phyloP scores from a whole-genome alignment of 2,888 invertebrate genomes.

The Xestia sexstrigata region DNA sequence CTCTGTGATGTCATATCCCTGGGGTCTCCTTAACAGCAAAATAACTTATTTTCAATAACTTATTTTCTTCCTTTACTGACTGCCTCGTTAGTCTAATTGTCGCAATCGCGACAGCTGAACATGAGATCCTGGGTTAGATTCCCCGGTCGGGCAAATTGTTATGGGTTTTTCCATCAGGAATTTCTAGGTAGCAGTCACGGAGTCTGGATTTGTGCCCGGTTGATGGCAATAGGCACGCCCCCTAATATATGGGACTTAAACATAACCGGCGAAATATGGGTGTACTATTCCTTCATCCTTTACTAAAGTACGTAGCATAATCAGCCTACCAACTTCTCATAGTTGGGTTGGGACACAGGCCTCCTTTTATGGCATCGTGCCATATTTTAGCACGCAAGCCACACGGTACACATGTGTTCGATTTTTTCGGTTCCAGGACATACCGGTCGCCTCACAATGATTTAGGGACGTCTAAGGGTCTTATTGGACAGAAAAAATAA shows the following conservation, averaged over 20 bases:
- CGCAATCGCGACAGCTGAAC: neutral
- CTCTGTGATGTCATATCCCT: neutral
- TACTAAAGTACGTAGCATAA: no score
- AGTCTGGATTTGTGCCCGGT: neutral
- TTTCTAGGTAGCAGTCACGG: neutral
- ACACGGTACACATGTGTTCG: neutral
- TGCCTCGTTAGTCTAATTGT: neutral
- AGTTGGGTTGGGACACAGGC: neutral
- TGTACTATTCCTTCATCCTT: no score
- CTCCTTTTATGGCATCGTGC: neutral
- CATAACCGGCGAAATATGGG: neutral
- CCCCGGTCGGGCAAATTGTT: neutral
- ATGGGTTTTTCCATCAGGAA: neutral
- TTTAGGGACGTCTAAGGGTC: neutral
- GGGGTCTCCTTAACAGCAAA: neutral
- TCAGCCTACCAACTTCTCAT: neutral
- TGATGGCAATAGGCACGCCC: no score
- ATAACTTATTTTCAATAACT: neutral
- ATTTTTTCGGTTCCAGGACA: neutral
- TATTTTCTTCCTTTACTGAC: neutral
- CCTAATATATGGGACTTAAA: no score
- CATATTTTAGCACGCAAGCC: neutral
- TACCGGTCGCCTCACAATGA: neutral
- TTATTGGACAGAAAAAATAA: neutral
- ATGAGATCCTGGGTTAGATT: neutral